Conservation (phyloP, 2,113 vertebrate genomes). For the Crypturellus undulatus region DNA sequence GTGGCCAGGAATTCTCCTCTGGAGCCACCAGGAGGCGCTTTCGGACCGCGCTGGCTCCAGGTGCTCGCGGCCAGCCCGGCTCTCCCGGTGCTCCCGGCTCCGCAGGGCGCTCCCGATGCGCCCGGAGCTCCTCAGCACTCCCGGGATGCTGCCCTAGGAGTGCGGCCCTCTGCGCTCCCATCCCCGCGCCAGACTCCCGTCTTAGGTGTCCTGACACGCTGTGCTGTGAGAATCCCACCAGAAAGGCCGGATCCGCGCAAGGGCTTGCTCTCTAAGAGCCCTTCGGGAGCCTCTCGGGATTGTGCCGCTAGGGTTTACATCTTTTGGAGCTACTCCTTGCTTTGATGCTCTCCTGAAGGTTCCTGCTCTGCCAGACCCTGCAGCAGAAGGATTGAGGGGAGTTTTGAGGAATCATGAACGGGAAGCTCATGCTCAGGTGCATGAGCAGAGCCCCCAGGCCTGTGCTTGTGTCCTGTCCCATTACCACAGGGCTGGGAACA, state of each 20-base stretch:
- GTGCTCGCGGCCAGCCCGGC: background rate
- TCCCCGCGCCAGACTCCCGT: background rate
- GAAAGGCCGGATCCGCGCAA: background rate
- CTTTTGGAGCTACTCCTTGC: background rate
- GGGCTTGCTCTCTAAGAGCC: background rate
- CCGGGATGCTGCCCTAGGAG: background rate
- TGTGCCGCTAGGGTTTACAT: background rate
- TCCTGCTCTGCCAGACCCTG: background rate
- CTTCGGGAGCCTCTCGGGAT: background rate
- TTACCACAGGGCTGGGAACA: too few relatives aligned
- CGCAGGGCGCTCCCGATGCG: background rate
- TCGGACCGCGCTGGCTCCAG: constrained; percentile 15
- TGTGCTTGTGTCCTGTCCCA: too few relatives aligned
- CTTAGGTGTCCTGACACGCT: rapidly evolving
- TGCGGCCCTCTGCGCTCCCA: background rate
- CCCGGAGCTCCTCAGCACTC: background rate
- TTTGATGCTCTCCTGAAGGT: rapidly evolving
- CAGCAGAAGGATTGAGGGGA: too few relatives aligned
- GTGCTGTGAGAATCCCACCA: background rate
- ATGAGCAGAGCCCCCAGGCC: too few relatives aligned
- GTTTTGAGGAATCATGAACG: too few relatives aligned
- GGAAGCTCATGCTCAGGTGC: too few relatives aligned
- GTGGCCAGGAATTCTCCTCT: constrained; percentile 11
- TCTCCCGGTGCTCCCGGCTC: too few relatives aligned
- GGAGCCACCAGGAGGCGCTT: constrained; percentile 68